phyloP scores from a whole-genome alignment of 2,888 invertebrate genomes.

The Harmothoe impar region DNA sequence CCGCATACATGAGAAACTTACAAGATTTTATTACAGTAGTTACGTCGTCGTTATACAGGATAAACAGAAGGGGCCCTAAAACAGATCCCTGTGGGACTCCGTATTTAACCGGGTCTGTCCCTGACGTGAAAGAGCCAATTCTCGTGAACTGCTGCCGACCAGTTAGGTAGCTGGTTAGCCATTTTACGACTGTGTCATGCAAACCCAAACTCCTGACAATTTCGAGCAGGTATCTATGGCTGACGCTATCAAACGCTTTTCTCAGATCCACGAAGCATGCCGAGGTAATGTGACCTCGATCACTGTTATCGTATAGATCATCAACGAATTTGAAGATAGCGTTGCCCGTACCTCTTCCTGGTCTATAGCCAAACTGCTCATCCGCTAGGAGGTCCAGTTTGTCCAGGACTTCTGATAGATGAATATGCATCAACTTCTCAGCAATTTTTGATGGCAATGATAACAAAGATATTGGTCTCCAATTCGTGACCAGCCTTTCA shows the following conservation, averaged over 20 bases:
- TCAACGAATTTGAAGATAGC: no score
- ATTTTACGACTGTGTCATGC: not conserved
- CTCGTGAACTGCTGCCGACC: not conserved
- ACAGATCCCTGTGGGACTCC: no score
- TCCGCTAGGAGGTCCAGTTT: not conserved
- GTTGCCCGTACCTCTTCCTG: no score
- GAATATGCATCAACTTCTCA: no score
- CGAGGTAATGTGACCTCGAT: not conserved
- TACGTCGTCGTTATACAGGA: not conserved
- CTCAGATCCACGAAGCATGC: no score
- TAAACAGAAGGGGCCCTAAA: no score
- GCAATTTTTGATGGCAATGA: not conserved
- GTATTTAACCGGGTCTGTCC: no score
- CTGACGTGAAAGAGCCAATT: no score
- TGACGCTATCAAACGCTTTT: no score
- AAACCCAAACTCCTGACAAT: not conserved
- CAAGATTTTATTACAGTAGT: not conserved
- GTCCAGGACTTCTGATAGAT: no score
- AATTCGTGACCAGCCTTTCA: not conserved
- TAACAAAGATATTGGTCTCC: not conserved
- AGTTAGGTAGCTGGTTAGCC: no score
- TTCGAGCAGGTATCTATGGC: not conserved
- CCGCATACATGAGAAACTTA: not conserved
- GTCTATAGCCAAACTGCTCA: no score
- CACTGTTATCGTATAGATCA: not conserved